phyloP scores from a whole-genome alignment of 1,140 invertebrate species.

The Ditylenchus dipsaci region DNA sequence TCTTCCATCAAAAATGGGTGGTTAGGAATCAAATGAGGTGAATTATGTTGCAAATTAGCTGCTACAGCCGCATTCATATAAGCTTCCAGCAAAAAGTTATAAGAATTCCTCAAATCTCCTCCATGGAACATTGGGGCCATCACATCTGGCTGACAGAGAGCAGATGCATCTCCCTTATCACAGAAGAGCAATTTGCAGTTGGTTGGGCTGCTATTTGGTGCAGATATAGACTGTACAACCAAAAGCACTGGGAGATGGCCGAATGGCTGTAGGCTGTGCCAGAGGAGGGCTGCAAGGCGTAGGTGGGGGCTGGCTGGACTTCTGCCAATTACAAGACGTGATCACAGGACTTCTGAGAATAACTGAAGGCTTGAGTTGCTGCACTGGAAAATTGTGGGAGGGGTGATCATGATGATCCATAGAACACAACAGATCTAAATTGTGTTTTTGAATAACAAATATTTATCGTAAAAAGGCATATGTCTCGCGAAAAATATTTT shows the following conservation, averaged over 20 bases:
- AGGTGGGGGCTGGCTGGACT: too few relatives aligned
- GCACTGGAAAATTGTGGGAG: too few relatives aligned
- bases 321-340: too few relatives aligned
- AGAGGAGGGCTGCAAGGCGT: not conserved
- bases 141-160: not conserved
- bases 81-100: not conserved
- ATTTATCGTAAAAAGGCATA: too few relatives aligned
- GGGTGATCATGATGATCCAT: too few relatives aligned
- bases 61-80: not conserved
- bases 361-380: too few relatives aligned
- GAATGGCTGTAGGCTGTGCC: not conserved
- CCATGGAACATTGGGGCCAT: not conserved
- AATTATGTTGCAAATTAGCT: not conserved
- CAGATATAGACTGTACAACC: not conserved
- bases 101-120: not conserved
- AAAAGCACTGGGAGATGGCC: not conserved
- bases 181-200: not conserved
- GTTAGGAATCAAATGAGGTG: too few relatives aligned
- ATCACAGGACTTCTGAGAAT: too few relatives aligned
- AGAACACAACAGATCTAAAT: too few relatives aligned
- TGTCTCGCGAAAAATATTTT: too few relatives aligned
- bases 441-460: too few relatives aligned
- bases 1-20: too few relatives aligned
- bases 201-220: not conserved
- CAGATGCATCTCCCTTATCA: not conserved